These are phyloP conservation scores for Matsumyia berberina DNA, from an alignment of 2,888 invertebrate species.

Conservation along the genomic window DNA sequence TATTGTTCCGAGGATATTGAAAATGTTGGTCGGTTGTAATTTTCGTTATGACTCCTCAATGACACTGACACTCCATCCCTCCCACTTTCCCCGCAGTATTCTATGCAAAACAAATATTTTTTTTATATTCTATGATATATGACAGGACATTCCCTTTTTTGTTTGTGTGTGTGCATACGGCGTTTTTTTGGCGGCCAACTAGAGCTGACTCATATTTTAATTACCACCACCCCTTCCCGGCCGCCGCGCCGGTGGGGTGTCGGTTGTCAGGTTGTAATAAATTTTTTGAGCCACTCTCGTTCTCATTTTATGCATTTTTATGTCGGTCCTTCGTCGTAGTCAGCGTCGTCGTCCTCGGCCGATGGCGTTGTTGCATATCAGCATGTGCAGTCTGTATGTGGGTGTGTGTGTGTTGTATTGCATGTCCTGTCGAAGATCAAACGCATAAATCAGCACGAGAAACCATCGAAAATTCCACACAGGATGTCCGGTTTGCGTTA, in stretches of 20 bases:
- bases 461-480: constrained; percentile 78
- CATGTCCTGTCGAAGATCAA: constrained; percentile 80
- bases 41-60: constrained; percentile 57
- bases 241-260: constrained; percentile 4
- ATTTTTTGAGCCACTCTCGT: constrained; percentile 71
- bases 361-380: constrained; percentile 63
- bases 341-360: constrained; percentile 21
- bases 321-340: constrained; percentile 39
- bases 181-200: constrained; percentile 42
- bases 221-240: constrained; percentile 43
- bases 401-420: constrained; percentile 44
- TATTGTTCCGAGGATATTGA: constrained; percentile 62
- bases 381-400: constrained; percentile 39
- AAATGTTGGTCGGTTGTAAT: constrained; percentile 57
- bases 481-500: constrained; percentile 76
- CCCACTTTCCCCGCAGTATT: constrained; percentile 12
- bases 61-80: constrained; percentile 45
- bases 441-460: constrained; percentile 82
- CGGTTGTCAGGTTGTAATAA: constrained; percentile 64
- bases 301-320: constrained; percentile 74
- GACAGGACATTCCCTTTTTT: constrained; percentile 48
- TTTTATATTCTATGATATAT: constrained; percentile 52
- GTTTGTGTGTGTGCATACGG: neutral
- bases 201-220: constrained; percentile 72
- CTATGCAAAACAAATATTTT: constrained; percentile 59